A percentile compares a stretch with the other conserved stretches of the same genome.
These are phyloP conservation scores for Harmothoe impar DNA, from an alignment of 2,888 invertebrate species.

Conservation along the genomic window DNA sequence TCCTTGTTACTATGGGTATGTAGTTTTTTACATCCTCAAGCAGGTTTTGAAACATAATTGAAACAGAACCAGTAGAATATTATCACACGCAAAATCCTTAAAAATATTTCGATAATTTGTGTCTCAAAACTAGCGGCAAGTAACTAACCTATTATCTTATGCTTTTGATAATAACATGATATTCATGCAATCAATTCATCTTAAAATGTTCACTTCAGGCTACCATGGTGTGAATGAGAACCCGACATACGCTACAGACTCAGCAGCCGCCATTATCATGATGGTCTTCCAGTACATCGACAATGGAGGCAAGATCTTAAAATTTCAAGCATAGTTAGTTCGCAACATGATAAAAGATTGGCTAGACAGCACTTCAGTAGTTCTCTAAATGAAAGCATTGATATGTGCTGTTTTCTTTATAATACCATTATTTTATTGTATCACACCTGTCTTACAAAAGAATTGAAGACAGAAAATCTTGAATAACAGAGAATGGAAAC, in stretches of 20 bases:
- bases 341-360: neutral
- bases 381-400: neutral
- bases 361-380: neutral
- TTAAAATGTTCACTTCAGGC: constrained; percentile 67
- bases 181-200: neutral
- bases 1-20: constrained; percentile 93
- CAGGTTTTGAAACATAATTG: neutral
- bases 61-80: too few relatives aligned
- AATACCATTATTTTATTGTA: too few relatives aligned
- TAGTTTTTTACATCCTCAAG: neutral
- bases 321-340: neutral
- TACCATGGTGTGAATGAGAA: constrained; percentile 70
- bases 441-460: too few relatives aligned
- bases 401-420: too few relatives aligned
- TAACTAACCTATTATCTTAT: neutral
- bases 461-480: too few relatives aligned
- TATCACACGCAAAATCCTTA: neutral
- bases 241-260: constrained; percentile 82
- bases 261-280: constrained; percentile 94
- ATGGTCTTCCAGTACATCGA: constrained; percentile 98
- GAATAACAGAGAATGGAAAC: too few relatives aligned
- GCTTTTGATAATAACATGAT: neutral
- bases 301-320: constrained; percentile 89
- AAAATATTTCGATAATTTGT: neutral
- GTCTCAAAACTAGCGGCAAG: neutral